Evolutionary conservation across 1,140 invertebrate genomes (phyloP).

Genomic region (Gonioctena quinquepunctata): DNA sequence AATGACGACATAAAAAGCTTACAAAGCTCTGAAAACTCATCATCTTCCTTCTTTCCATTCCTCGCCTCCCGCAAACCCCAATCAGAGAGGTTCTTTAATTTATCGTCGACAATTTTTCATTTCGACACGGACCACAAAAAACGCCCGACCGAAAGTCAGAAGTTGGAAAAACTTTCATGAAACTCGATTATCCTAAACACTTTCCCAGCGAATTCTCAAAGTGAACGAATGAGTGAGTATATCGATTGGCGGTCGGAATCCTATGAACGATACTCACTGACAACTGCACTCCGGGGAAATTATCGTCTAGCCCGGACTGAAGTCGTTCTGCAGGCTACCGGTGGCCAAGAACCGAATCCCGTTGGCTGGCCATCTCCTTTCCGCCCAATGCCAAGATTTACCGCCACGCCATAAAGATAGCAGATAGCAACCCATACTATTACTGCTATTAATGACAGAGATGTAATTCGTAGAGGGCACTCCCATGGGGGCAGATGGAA

Average conservation of each 20-base stretch:
- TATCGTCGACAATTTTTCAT: background rate
- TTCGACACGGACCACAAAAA: background rate
- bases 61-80: too few species aligned
- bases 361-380: background rate
- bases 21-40: too few species aligned
- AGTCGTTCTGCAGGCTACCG: background rate
- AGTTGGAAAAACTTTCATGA: background rate
- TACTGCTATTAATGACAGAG: background rate
- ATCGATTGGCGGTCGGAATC: constrained; percentile 32
- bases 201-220: background rate
- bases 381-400: constrained; percentile 34
- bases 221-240: constrained; percentile 15
- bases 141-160: background rate
- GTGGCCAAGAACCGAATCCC: constrained; percentile 27
- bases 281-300: constrained; percentile 40
- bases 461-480: background rate
- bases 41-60: too few species aligned
- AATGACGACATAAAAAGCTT: too few species aligned
- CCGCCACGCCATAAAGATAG: constrained; percentile 25
- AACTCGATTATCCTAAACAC: constrained; percentile 9
- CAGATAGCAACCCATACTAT: constrained; percentile 8
- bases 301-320: constrained; percentile 28
- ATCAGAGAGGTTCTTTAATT: background rate
- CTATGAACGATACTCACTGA: constrained; percentile 37
- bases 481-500: background rate